These are phyloP conservation scores for Sylvietta virens DNA, from an alignment of 2,113 vertebrate species.

Conservation along the genomic window DNA sequence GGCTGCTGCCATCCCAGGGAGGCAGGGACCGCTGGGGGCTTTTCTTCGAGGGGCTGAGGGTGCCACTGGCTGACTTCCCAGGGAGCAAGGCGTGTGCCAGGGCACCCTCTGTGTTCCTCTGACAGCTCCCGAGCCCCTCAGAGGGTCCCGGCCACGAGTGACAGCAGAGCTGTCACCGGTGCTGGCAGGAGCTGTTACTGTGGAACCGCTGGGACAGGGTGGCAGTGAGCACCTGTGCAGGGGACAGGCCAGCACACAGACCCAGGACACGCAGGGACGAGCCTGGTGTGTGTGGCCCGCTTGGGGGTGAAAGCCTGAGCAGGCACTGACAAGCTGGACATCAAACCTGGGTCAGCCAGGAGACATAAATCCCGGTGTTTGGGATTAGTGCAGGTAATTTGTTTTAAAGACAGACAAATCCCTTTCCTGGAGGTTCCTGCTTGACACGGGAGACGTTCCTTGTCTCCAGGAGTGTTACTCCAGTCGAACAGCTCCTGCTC, in stretches of 20 bases:
- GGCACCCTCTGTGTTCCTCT: rapidly evolving
- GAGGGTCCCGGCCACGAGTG: rapidly evolving
- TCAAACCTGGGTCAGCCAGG: background rate
- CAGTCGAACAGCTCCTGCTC: background rate
- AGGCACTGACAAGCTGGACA: background rate
- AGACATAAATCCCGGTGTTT: background rate
- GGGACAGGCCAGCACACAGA: background rate
- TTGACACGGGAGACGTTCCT: background rate
- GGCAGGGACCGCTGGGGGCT: background rate
- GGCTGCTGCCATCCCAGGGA: rapidly evolving
- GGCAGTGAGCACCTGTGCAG: background rate
- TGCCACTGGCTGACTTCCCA: background rate
- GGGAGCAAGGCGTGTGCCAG: rapidly evolving
- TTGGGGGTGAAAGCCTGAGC: background rate
- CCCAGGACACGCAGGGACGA: rapidly evolving
- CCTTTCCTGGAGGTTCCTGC: background rate
- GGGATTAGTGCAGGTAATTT: slow-evolving; percentile 28
- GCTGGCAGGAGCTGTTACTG: background rate
- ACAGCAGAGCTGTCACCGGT: background rate
- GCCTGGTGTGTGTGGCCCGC: background rate
- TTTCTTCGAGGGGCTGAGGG: background rate
- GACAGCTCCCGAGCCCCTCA: background rate
- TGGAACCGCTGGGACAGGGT: background rate
- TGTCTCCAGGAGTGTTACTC: background rate
- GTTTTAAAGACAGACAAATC: background rate